Conservation (phyloP, 2,797 vertebrate species). For the Karalla daura region DNA sequence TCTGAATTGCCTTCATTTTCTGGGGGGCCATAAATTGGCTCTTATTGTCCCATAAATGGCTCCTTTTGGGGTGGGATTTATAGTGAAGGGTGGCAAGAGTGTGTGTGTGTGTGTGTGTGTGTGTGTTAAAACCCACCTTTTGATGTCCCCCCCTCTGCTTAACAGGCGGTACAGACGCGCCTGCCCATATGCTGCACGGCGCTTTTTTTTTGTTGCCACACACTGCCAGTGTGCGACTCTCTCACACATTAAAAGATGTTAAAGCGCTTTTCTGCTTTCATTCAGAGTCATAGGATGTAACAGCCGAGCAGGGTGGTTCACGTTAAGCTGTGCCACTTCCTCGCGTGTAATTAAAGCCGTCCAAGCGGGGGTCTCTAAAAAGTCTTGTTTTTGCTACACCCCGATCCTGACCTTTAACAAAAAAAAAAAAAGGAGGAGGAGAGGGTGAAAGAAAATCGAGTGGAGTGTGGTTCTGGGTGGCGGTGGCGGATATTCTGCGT, state of each 20-base stretch:
- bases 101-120: not conserved
- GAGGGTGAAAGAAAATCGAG: slow-evolving; percentile 2
- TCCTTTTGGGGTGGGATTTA: slow-evolving; percentile 80
- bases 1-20: slow-evolving; percentile 80
- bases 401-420: slow-evolving; percentile 67
- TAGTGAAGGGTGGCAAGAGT: slow-evolving; percentile 65
- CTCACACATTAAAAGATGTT: slow-evolving; percentile 78
- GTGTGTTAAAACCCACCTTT: slow-evolving; percentile 71
- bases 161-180: slow-evolving; percentile 64
- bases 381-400: slow-evolving; percentile 58
- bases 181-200: slow-evolving; percentile 65
- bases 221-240: slow-evolving; percentile 62
- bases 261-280: slow-evolving; percentile 75
- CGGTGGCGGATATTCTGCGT: slow-evolving; percentile 4
- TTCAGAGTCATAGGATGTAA: slow-evolving; percentile 75
- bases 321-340: slow-evolving; percentile 71
- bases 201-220: slow-evolving; percentile 70
- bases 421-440: too few species aligned
- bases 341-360: slow-evolving; percentile 70
- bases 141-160: slow-evolving; percentile 73
- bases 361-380: slow-evolving; percentile 58
- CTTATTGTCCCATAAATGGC: slow-evolving; percentile 80
- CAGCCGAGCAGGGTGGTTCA: slow-evolving; percentile 65
- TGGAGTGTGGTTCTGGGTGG: slow-evolving; percentile 25
- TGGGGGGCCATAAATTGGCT: slow-evolving; percentile 75